Evolutionary conservation across 2,888 invertebrate species (phyloP).

Genomic region (Litoditis marina): DNA sequence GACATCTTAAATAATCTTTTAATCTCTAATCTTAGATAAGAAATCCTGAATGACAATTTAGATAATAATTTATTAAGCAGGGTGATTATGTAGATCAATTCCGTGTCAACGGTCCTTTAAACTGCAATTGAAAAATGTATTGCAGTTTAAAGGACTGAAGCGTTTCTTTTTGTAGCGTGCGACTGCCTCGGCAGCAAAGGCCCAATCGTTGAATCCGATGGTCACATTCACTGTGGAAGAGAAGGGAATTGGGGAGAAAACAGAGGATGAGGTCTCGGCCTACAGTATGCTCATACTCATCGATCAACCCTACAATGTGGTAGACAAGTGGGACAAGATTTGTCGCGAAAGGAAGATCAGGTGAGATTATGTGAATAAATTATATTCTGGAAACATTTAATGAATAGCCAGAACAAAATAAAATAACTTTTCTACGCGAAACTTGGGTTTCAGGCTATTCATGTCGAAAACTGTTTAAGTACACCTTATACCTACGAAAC

Average conservation of each 20-base stretch:
- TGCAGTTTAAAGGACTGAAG: too few species aligned
- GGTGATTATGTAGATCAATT: too few species aligned
- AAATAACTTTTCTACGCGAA: background rate
- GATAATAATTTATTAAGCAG: too few species aligned
- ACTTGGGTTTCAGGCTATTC: too few species aligned
- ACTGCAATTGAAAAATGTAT: too few species aligned
- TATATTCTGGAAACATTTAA: background rate
- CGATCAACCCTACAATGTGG: conserved; percentile 70
- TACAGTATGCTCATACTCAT: conserved; percentile 84
- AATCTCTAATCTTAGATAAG: too few species aligned
- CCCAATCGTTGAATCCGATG: conserved; percentile 86
- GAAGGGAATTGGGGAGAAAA: conserved; percentile 13
- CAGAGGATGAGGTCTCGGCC: conserved; percentile 71
- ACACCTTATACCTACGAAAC: too few species aligned
- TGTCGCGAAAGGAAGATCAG: conserved; percentile 42
- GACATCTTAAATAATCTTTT: too few species aligned
- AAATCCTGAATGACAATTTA: too few species aligned
- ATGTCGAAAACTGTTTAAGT: too few species aligned
- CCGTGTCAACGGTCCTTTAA: too few species aligned
- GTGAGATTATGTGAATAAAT: conserved; percentile 6
- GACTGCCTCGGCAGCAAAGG: conserved; percentile 57
- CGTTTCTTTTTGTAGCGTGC: conserved; percentile 10
- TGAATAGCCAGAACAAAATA: background rate
- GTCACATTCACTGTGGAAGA: conserved; percentile 72
- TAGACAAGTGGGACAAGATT: conserved; percentile 36